A percentile compares a stretch with the other conserved stretches of the same genome.
Evolutionary conservation across 2,888 invertebrate genomes (phyloP).

Genomic region (Coleophora deauratella): DNA sequence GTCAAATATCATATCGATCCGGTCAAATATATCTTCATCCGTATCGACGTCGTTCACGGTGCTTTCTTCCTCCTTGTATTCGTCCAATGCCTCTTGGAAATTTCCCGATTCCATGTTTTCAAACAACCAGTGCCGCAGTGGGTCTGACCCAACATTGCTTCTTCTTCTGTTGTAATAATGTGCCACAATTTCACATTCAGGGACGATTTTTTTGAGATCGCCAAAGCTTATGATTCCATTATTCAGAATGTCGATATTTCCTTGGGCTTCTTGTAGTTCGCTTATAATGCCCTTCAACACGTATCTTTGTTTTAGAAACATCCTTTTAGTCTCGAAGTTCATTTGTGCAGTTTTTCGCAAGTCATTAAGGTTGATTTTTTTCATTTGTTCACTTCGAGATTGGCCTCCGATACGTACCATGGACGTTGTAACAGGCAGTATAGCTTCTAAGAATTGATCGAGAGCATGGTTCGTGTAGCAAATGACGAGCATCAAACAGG

Average conservation of each 20-base stretch:
- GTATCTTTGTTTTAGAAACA: slow-evolving; percentile 20
- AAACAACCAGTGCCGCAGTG: slow-evolving; percentile 42
- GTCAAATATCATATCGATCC: slow-evolving; percentile 29
- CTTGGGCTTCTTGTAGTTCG: slow-evolving; percentile 27
- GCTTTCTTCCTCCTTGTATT: slow-evolving; percentile 5
- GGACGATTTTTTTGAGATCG: slow-evolving; percentile 16
- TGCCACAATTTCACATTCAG: slow-evolving; percentile 20
- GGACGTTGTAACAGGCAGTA: slow-evolving; percentile 70
- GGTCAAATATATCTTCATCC: slow-evolving; percentile 23
- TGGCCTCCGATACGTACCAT: slow-evolving; percentile 82
- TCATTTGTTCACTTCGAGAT: slow-evolving; percentile 68
- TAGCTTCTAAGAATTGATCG: slow-evolving; percentile 86
- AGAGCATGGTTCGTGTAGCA: slow-evolving; percentile 90
- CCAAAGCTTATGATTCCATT: slow-evolving; percentile 32
- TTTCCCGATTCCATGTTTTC: slow-evolving; percentile 20
- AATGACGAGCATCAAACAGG: slow-evolving; percentile 79
- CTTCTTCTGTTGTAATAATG: slow-evolving; percentile 20
- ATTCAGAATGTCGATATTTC: slow-evolving; percentile 30
- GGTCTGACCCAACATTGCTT: slow-evolving; percentile 17
- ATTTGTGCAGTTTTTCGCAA: slow-evolving; percentile 19
- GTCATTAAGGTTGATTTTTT: slow-evolving; percentile 56
- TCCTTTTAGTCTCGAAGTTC: too few relatives aligned
- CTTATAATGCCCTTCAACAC: slow-evolving; percentile 23
- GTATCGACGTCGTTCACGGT: slow-evolving; percentile 16
- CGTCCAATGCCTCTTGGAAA: slow-evolving; percentile 1